These are phyloP conservation scores for Rhincodon typus DNA, from an alignment of 2,797 vertebrate species.

Conservation along the genomic window DNA sequence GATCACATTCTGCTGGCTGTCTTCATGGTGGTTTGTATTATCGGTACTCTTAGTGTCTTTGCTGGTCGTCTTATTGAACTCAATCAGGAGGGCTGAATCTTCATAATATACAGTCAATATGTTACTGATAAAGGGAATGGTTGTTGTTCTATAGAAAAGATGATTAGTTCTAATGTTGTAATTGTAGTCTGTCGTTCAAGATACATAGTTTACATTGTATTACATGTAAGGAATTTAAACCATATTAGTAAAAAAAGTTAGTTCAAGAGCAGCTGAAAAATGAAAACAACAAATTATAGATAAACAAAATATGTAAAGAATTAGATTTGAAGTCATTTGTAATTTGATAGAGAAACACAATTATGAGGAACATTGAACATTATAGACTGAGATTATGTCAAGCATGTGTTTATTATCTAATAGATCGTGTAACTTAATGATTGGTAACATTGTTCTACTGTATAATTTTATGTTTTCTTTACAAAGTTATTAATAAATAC, in stretches of 20 bases:
- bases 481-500: slow-evolving; percentile 20
- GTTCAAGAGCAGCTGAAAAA: neutral
- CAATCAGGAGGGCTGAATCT: slow-evolving; percentile 67
- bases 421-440: neutral
- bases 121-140: neutral
- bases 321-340: neutral
- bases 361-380: neutral
- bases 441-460: neutral
- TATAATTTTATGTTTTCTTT: neutral
- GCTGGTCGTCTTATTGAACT: slow-evolving; percentile 88
- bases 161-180: neutral
- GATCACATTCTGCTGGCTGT: slow-evolving; percentile 90
- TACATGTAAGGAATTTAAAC: neutral
- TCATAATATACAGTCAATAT: slow-evolving; percentile 40
- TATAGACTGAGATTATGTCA: neutral
- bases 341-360: neutral
- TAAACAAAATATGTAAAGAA: neutral
- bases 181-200: neutral
- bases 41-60: slow-evolving; percentile 77
- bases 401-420: neutral
- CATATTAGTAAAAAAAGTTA: neutral
- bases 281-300: neutral
- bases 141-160: neutral
- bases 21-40: slow-evolving; percentile 89
- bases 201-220: neutral